Percentiles rank a stretch among this genome's conserved stretches.
phyloP scores from a whole-genome alignment of 2,888 invertebrate genomes.

The Spicauda simplicius region DNA sequence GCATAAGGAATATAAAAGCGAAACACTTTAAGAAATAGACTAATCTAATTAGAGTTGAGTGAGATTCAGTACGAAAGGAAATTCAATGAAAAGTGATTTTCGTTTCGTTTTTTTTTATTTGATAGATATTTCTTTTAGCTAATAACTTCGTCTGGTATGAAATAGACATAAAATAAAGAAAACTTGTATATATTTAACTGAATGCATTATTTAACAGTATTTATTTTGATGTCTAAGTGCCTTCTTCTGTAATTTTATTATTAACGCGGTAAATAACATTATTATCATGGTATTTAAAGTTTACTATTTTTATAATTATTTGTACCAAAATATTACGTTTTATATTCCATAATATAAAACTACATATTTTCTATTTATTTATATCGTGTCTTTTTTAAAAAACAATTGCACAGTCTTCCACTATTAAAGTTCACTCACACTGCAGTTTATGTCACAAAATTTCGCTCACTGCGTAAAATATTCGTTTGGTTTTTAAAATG shows the following conservation, averaged over 20 bases:
- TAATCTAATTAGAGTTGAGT: conserved; percentile 28
- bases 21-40: conserved; percentile 13
- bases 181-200: conserved; percentile 5
- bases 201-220: neutral
- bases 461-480: conserved; percentile 7
- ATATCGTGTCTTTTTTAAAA: too few relatives aligned
- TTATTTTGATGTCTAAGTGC: too few relatives aligned
- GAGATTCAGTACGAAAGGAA: conserved; percentile 17
- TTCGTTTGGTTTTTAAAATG: conserved; percentile 29
- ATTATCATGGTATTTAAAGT: too few relatives aligned
- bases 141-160: conserved; percentile 3
- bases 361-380: too few relatives aligned
- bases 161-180: too few relatives aligned
- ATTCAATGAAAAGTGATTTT: conserved; percentile 19
- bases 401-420: neutral
- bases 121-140: neutral
- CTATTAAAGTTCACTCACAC: conserved; percentile 19
- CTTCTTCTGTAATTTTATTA: neutral
- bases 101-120: conserved; percentile 12
- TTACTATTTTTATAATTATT: too few relatives aligned
- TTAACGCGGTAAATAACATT: neutral
- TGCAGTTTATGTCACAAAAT: neutral
- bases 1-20: conserved; percentile 12
- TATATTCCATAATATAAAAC: too few relatives aligned
- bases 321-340: too few relatives aligned